Conservation (phyloP, 1,140 invertebrate species). For the Drepana arcuata region DNA sequence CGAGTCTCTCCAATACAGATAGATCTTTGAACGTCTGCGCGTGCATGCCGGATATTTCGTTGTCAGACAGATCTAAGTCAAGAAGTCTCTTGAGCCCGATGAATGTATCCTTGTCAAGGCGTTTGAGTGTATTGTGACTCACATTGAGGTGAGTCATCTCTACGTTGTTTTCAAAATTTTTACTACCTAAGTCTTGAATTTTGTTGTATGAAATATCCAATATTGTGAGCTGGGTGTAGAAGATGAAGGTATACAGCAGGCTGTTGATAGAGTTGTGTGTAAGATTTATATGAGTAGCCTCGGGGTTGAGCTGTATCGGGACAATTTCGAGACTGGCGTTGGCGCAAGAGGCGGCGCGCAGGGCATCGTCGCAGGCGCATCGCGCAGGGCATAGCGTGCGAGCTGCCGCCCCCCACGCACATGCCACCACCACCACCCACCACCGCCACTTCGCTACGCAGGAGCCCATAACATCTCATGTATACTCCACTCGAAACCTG, state of each 20-base stretch:
- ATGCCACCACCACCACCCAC: conserved; percentile 57
- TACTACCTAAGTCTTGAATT: conserved; percentile 82
- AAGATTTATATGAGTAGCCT: conserved; percentile 82
- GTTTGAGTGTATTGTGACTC: conserved; percentile 81
- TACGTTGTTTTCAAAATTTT: conserved; percentile 84
- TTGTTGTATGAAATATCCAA: conserved; percentile 88
- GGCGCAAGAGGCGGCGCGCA: conserved; percentile 81
- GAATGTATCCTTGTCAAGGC: conserved; percentile 81
- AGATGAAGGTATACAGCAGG: conserved; percentile 80
- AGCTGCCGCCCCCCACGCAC: conserved; percentile 48
- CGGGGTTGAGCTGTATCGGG: conserved; percentile 90
- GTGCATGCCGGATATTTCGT: conserved; percentile 82
- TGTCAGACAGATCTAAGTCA: conserved; percentile 81
- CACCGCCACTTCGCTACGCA: conserved; percentile 60
- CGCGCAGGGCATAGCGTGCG: conserved; percentile 82
- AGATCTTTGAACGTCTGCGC: conserved; percentile 81
- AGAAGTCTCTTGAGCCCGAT: conserved; percentile 79
- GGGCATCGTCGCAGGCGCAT: conserved; percentile 86
- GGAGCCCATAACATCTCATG: conserved; percentile 70
- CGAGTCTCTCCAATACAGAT: conserved; percentile 78
- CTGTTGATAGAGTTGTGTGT: conserved; percentile 82
- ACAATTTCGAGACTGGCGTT: conserved; percentile 85
- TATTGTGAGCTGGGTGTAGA: conserved; percentile 84
- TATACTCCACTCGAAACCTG: conserved; percentile 49
- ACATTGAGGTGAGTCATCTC: conserved; percentile 81